Percentiles rank a stretch among this genome's conserved stretches.
These are phyloP conservation scores for Actinopyga echinites DNA, from an alignment of 53 echinoderm and acorn worm species.

Conservation along the genomic window DNA sequence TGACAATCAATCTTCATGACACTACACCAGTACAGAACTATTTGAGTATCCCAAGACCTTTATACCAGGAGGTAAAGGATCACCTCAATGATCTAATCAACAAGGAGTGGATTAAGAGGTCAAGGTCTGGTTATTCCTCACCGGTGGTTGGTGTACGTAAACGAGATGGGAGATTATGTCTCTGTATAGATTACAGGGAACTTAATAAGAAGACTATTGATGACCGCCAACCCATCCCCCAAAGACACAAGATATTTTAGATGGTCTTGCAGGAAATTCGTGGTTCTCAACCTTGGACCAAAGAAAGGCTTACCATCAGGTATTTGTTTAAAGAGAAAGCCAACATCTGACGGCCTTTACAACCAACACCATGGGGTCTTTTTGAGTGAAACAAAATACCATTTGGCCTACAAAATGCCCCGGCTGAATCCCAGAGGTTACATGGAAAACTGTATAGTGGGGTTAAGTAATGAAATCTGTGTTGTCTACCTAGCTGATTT, in stretches of 20 bases:
- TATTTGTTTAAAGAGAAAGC: slow-evolving; percentile 20
- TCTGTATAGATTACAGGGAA: slow-evolving; percentile 68
- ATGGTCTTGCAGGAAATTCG: slow-evolving; percentile 28
- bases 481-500: slow-evolving; percentile 59
- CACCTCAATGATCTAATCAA: slow-evolving; percentile 53
- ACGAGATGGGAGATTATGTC: slow-evolving; percentile 50
- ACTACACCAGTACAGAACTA: slow-evolving; percentile 61
- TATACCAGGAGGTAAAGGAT: slow-evolving; percentile 54
- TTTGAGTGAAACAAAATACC: slow-evolving; percentile 39
- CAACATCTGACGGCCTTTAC: slow-evolving; percentile 32
- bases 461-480: slow-evolving; percentile 42
- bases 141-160: slow-evolving; percentile 68
- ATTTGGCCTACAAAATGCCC: slow-evolving; percentile 26
- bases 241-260: slow-evolving; percentile 53
- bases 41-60: slow-evolving; percentile 50
- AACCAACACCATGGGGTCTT: slow-evolving; percentile 17
- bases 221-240: slow-evolving; percentile 62
- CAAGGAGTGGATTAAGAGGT: slow-evolving; percentile 53
- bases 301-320: slow-evolving; percentile 52
- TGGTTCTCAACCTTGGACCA: slow-evolving; percentile 51
- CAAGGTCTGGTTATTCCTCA: slow-evolving; percentile 53
- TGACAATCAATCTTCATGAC: slow-evolving; percentile 27
- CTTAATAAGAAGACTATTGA: slow-evolving; percentile 60
- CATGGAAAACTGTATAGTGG: slow-evolving; percentile 55
- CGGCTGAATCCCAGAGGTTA: slow-evolving; percentile 55